Evolutionary conservation across 2,113 vertebrate genomes (phyloP).

Genomic region (Amblyopsis rosae): DNA sequence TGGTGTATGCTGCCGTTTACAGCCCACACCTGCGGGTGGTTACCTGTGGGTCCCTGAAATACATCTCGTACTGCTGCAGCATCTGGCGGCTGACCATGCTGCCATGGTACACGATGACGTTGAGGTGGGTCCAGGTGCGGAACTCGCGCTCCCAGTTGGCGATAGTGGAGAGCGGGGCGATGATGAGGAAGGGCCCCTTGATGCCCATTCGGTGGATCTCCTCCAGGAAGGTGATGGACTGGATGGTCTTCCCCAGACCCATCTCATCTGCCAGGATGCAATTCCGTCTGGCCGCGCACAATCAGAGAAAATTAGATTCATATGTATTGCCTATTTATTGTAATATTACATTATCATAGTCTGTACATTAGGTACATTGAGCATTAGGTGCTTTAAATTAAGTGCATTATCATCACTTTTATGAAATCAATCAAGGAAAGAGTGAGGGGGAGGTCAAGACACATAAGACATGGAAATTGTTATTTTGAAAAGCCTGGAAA

Average conservation of each 20-base stretch:
- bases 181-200: slow-evolving; percentile 92
- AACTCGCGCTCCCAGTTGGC: slow-evolving; percentile 98
- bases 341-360: too few species aligned
- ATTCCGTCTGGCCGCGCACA: slow-evolving; percentile 80
- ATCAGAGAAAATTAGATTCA: not conserved
- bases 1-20: too few species aligned
- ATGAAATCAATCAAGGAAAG: too few species aligned
- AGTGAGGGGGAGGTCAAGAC: not conserved
- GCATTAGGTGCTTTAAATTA: too few species aligned
- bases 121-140: slow-evolving; percentile 92
- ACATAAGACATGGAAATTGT: not conserved
- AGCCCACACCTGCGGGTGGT: not conserved
- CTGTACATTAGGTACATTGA: too few species aligned
- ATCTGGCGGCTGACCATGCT: slow-evolving; percentile 97
- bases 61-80: slow-evolving; percentile 99
- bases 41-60: slow-evolving; percentile 97
- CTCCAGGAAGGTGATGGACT: slow-evolving; percentile 96
- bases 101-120: slow-evolving; percentile 96
- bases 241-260: slow-evolving; percentile 98
- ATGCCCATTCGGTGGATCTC: slow-evolving; percentile 91
- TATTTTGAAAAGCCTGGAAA: not conserved
- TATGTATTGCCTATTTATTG: too few species aligned
- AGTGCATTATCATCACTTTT: too few species aligned
- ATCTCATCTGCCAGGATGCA: slow-evolving; percentile 99
- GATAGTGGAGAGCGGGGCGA: slow-evolving; percentile 97